Evolutionary conservation across 1,140 invertebrate genomes (phyloP).

Genomic region (Trichonephila inaurata): DNA sequence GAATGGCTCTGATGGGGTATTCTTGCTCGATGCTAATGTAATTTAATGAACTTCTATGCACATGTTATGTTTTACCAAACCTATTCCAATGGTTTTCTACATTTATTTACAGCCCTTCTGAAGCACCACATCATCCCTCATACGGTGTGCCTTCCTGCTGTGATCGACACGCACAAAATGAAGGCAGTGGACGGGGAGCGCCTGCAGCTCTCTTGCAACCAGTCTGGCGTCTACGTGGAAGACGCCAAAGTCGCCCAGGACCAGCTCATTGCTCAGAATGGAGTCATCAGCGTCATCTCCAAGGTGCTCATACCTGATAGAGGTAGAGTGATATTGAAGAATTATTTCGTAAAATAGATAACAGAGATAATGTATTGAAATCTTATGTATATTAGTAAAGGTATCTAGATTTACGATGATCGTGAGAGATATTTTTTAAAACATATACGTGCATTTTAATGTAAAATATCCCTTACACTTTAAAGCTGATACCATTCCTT

Average conservation of each 20-base stretch:
- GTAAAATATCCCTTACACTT: no score
- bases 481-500: no score
- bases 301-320: constrained; percentile 82
- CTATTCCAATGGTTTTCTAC: not conserved
- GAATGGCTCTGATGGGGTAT: no score
- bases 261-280: constrained; percentile 81
- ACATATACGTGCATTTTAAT: no score
- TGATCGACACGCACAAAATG: constrained; percentile 81
- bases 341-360: not conserved
- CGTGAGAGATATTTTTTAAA: no score
- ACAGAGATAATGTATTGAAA: not conserved
- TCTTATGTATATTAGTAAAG: no score
- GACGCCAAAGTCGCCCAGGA: constrained; percentile 79
- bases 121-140: constrained; percentile 82
- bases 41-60: no score
- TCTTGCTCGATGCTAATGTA: no score
- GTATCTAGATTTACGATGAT: no score
- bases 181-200: constrained; percentile 79
- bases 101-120: constrained; percentile 80
- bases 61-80: no score
- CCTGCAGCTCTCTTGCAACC: constrained; percentile 81
- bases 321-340: constrained; percentile 78
- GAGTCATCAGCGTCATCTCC: constrained; percentile 81
- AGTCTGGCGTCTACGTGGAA: constrained; percentile 80
- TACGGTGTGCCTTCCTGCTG: constrained; percentile 81